Conservation (phyloP, 2,113 vertebrate species). For the human (Homo sapiens) region GRCh38 chr6:37636001-37636500, state of each 20-base stretch:
- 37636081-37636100: neutral
- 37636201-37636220: neutral
- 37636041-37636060: too few species aligned
- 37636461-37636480: neutral
- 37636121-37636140: neutral
- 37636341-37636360: neutral
- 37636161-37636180: neutral
- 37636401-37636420: neutral
- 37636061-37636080: neutral
- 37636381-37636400: neutral
- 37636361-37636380: neutral
- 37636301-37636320: neutral
- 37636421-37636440: neutral
- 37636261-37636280: neutral
- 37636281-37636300: neutral
- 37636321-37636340: neutral
- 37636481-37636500: neutral
- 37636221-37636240: neutral
- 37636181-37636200: neutral
- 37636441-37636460: neutral
- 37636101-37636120: neutral
- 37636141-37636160: conserved; percentile 26
- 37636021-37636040: neutral
- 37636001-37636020: neutral
- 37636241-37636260: neutral